Evolutionary conservation across 2,888 invertebrate genomes (phyloP), one percentile per base, ranked within the genome.

Genomic region (Heliothis peltigera): DNA sequence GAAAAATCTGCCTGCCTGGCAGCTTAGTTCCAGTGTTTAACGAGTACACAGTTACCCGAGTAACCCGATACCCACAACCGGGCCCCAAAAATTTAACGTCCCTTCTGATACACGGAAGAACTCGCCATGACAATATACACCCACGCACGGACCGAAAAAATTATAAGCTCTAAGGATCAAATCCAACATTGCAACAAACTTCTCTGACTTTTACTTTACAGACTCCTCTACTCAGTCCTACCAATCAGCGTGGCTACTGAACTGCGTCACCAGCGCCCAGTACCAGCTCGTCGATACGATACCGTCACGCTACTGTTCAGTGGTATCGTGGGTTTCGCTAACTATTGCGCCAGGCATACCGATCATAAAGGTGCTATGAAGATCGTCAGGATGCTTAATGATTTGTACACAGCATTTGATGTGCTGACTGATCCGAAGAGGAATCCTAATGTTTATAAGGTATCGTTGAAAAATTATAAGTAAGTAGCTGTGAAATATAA

Each of bases 171-270:
- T n/a, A n/a, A n/a, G n/a, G n/a, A n/a, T n/a, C n/a, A n/a, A n/a
- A n/a, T n/a, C 2, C 28, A 28, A 6, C 28, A 8, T 28, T 1
- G 8, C 28, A 28, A 28, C 28, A 8, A 28, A 28, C 0, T 28
- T 28, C 28, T 28, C 28, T 10, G 2, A 28, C 15, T 55, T 64
- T 75, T 28, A 68, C 44, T 69, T 89, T 88, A 4, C 94, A 98
- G 98, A 85, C 96, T 99, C 74, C 96, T 99, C 54, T 99, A 99
- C 92, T 99, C 99, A 0, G 98, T 99, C 28, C 94, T 99, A 68
- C 99, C 99, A 46, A 97, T 98, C 83, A 98, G 98, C 70, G 99
- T 99, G 49, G 99, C 99, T n/a, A 98, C 97, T 77, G 99, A 99
- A 86, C 95, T 99, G 48, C 97, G 99, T 62, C 99, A 99, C 91